Evolutionary conservation across 2,797 vertebrate species (phyloP).

Genomic region (Odontamblyopus lacepedii): DNA sequence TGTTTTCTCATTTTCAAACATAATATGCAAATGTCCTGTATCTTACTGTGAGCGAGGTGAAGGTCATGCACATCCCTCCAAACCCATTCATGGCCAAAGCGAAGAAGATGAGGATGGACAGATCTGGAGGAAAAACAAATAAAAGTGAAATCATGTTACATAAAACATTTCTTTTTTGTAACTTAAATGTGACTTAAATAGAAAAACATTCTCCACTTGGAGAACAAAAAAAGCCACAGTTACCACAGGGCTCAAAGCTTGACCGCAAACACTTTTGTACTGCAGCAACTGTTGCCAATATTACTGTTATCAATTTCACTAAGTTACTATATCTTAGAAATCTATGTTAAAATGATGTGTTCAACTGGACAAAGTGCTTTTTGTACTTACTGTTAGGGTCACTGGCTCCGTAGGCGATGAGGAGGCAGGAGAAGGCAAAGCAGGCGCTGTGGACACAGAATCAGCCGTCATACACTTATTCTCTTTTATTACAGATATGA

Average conservation of each 20-base stretch:
- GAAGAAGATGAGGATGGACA: constrained; percentile 96
- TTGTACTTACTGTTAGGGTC: constrained; percentile 86
- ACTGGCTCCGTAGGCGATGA: constrained; percentile 94
- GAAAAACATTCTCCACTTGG: too few species aligned
- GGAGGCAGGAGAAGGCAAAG: constrained; percentile 91
- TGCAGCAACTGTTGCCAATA: too few species aligned
- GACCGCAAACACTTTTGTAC: too few species aligned
- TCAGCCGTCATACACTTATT: background rate
- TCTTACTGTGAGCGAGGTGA: constrained; percentile 96
- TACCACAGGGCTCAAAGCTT: too few species aligned
- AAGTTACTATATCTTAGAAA: background rate
- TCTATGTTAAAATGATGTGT: background rate
- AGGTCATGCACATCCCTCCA: constrained; percentile 99
- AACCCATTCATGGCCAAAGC: constrained; percentile 94
- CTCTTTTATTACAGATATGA: too few species aligned
- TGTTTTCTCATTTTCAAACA: background rate
- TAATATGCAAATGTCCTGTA: background rate
- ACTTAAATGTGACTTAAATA: too few species aligned
- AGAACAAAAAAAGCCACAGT: too few species aligned
- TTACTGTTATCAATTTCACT: too few species aligned
- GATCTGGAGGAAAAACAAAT: constrained; percentile 72
- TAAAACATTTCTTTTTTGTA: too few species aligned
- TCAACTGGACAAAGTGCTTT: too few species aligned
- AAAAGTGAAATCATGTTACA: background rate
- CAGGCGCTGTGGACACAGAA: constrained; percentile 82